These are phyloP conservation scores for Ophiothrix spiculata DNA, from an alignment of 35 echinoderm and acorn worm species.

Conservation along the genomic window DNA sequence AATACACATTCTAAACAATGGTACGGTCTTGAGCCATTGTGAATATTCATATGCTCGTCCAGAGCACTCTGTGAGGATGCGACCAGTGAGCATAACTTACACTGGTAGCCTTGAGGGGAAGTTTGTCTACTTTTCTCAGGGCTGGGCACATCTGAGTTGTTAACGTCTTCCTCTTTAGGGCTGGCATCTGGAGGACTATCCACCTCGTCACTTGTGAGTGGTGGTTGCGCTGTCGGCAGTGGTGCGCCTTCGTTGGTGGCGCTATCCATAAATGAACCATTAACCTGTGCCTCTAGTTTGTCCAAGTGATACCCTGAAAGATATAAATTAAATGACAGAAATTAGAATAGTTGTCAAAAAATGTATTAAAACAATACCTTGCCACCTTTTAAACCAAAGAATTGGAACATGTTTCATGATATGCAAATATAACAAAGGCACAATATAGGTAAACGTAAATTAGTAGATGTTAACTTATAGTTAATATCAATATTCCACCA, in stretches of 20 bases:
- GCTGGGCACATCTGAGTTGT: not conserved
- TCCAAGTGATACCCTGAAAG: constrained; percentile 2
- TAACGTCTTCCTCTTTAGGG: not conserved
- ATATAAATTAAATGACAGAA: too few relatives aligned
- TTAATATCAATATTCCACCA: too few relatives aligned
- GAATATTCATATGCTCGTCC: constrained; percentile 98
- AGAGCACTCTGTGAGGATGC: constrained; percentile 74
- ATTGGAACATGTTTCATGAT: too few relatives aligned
- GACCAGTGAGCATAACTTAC: constrained; percentile 82
- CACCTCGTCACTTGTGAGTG: not conserved
- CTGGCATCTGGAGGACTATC: not conserved
- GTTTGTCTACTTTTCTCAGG: not conserved
- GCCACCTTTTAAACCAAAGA: too few relatives aligned
- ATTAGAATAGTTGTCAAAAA: too few relatives aligned
- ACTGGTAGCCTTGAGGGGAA: constrained; percentile 61
- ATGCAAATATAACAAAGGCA: too few relatives aligned
- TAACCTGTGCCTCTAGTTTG: constrained; percentile 12
- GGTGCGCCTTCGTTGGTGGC: not conserved
- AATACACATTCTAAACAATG: constrained; percentile 93
- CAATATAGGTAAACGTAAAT: too few relatives aligned
- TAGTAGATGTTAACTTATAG: too few relatives aligned
- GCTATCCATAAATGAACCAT: constrained; percentile 15
- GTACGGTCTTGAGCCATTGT: constrained; percentile 82
- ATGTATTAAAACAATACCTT: too few relatives aligned
- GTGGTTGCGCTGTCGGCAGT: not conserved